Evolutionary conservation across 92 coral and sea anemone species (phyloP).

Genomic region (Heteractis magnifica): DNA sequence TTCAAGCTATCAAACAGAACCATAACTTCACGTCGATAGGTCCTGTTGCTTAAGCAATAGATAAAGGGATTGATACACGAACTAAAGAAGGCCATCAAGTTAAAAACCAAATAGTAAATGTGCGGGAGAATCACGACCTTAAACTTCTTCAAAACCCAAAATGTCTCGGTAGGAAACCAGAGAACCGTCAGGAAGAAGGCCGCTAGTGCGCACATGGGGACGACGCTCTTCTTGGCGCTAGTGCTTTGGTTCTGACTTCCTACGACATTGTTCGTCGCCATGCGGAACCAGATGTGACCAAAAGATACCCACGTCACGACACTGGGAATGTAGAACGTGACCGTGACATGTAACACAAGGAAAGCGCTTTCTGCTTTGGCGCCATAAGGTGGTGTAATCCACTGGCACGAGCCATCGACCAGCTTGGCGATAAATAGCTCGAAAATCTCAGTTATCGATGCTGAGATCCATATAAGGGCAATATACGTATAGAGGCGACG

Average conservation of each 20-base stretch:
- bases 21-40: slow-evolving; percentile 49
- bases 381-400: slow-evolving; percentile 43
- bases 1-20: background rate
- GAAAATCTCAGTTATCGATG: slow-evolving; percentile 44
- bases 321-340: slow-evolving; percentile 72
- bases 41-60: slow-evolving; percentile 60
- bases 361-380: slow-evolving; percentile 30
- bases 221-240: slow-evolving; percentile 47
- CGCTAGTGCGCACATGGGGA: slow-evolving; percentile 71
- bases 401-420: slow-evolving; percentile 34
- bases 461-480: slow-evolving; percentile 56
- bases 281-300: slow-evolving; percentile 55
- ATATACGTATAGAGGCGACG: slow-evolving; percentile 46
- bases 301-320: slow-evolving; percentile 68
- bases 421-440: slow-evolving; percentile 54
- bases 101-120: slow-evolving; percentile 48
- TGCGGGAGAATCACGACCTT: slow-evolving; percentile 43
- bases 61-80: slow-evolving; percentile 73
- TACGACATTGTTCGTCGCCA: slow-evolving; percentile 34
- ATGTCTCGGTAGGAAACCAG: slow-evolving; percentile 76
- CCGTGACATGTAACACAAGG: slow-evolving; percentile 50
- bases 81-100: slow-evolving; percentile 64
- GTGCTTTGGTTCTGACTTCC: slow-evolving; percentile 41
- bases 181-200: slow-evolving; percentile 68
- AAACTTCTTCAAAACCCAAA: slow-evolving; percentile 48